Evolutionary conservation across 1,140 invertebrate species (phyloP).

Genomic region (Wasmannia auropunctata): DNA sequence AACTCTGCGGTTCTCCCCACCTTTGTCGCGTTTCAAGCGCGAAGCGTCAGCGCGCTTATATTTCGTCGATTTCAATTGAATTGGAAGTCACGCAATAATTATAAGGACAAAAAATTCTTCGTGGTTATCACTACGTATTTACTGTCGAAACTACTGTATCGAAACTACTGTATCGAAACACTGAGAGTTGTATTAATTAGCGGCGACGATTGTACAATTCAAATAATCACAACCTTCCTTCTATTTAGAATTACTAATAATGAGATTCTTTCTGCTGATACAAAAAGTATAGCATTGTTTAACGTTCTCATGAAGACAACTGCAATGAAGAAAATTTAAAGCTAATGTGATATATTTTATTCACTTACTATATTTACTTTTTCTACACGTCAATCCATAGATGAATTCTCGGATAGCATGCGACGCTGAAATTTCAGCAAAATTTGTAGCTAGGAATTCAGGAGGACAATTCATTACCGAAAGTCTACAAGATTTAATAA

Average conservation of each 20-base stretch:
- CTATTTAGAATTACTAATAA: neutral
- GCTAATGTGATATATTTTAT: neutral
- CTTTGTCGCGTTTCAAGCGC: slow-evolving; percentile 22
- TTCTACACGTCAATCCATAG: neutral
- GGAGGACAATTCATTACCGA: slow-evolving; percentile 25
- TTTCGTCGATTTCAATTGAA: slow-evolving; percentile 50
- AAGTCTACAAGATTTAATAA: slow-evolving; percentile 38
- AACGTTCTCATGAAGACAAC: neutral
- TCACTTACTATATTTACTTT: neutral
- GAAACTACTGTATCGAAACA: no score
- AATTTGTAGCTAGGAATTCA: slow-evolving; percentile 33
- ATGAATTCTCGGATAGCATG: slow-evolving; percentile 23
- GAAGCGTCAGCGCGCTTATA: slow-evolving; percentile 53
- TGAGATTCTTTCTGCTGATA: neutral
- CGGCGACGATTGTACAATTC: neutral
- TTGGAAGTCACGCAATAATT: slow-evolving; percentile 44
- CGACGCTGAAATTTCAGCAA: slow-evolving; percentile 53
- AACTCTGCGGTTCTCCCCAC: slow-evolving; percentile 39
- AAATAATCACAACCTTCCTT: slow-evolving; percentile 22
- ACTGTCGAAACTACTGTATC: no score
- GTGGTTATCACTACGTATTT: neutral
- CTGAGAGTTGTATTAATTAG: neutral
- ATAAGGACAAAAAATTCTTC: neutral
- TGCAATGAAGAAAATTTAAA: neutral
- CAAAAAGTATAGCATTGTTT: neutral